Base-by-base conservation (phyloP, 2,797 vertebrate genomes). In the Lophotriccus pileatus region DNA sequence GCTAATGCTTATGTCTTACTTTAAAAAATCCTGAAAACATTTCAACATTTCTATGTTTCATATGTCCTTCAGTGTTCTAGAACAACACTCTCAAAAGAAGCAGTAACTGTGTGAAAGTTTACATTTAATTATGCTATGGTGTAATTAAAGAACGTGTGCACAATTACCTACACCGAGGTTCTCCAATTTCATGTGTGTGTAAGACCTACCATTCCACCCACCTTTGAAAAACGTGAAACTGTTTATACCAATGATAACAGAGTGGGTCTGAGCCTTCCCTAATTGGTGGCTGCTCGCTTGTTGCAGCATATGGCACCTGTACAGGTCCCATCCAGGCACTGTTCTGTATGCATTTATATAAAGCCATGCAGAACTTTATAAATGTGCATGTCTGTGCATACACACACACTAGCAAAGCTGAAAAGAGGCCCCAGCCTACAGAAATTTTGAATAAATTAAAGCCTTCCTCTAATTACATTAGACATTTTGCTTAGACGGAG, bases 381-480 rank as follows among this genome's bases (percentile, higher is more conserved):
- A 17, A 14, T n/a, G 8, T 10, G 12, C 5, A 3, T 23, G 12
- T 52, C 47, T 43, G 9, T 2, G 1, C 2, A 7, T 5, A 4
- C 4, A 7, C 14, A 23, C 9, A 56, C 24, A 36, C 21, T 1
- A 23, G 6, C 9, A 88, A 66, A 86, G 63, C 24, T 64, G 30
- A 25, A 81, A 19, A 47, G 7, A 34, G 5, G 43, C 32, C 4
- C 7, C 10, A 22, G 4, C 28, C 36, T 72, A 24, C 13, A 66
- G 46, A 77, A 88, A 49, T 68, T 62, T 34, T 73, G 21, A 30
- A 3, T 50, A n/a, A 10, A 64, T 39, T 46, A 73, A 53, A 12
- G 13, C 21, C 14, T 43, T 47, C 18, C 14, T 59, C 22, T 43
- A 64, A 47, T 56, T 52, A 41, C 17, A 17, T n/a, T 58, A 41